A percentile compares a stretch with the other conserved stretches of the same genome.
These are phyloP conservation scores for fruit fly (Drosophila melanogaster) DNA, from an alignment of 1,140 invertebrate species.

Conservation along the genomic window DNA sequence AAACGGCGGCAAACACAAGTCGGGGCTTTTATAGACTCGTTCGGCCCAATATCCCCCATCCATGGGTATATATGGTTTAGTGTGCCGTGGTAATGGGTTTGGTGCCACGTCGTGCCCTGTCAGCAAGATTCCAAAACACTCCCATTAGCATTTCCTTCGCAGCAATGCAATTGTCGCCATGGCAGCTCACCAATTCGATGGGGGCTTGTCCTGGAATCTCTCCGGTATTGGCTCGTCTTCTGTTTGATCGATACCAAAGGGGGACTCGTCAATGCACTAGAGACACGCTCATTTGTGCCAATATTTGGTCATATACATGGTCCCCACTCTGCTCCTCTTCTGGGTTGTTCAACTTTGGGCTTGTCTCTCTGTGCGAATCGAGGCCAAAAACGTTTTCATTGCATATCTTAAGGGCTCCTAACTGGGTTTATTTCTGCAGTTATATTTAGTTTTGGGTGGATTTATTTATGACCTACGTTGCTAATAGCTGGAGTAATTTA, in stretches of 20 bases:
- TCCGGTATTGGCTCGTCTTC: conserved; percentile 15
- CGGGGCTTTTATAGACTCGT: conserved; percentile 79
- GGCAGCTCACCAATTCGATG: conserved; percentile 17
- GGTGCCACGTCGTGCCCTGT: conserved; percentile 77
- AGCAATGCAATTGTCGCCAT: conserved; percentile 52
- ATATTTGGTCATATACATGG: conserved; percentile 43
- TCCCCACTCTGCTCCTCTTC: neutral
- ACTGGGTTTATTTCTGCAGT: conserved; percentile 37
- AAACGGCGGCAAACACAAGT: conserved; percentile 49
- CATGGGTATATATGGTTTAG: conserved; percentile 62
- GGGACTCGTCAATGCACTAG: conserved; percentile 58
- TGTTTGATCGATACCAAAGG: conserved; percentile 72
- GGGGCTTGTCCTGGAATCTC: conserved; percentile 19
- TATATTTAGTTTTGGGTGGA: conserved; percentile 32
- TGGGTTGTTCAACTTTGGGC: conserved; percentile 68
- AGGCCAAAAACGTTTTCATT: conserved; percentile 69
- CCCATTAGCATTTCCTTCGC: conserved; percentile 58
- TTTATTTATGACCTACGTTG: neutral
- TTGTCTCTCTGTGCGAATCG: conserved; percentile 28
- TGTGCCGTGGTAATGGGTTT: conserved; percentile 77
- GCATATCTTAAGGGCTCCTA: conserved; percentile 56
- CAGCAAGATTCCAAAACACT: conserved; percentile 70
- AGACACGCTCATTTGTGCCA: conserved; percentile 74
- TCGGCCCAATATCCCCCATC: conserved; percentile 5
- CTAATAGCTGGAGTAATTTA: conserved; percentile 8